Base-by-base conservation (phyloP, 35 echinoderm and acorn worm genomes). In the Eucidaris tribuloides region DNA sequence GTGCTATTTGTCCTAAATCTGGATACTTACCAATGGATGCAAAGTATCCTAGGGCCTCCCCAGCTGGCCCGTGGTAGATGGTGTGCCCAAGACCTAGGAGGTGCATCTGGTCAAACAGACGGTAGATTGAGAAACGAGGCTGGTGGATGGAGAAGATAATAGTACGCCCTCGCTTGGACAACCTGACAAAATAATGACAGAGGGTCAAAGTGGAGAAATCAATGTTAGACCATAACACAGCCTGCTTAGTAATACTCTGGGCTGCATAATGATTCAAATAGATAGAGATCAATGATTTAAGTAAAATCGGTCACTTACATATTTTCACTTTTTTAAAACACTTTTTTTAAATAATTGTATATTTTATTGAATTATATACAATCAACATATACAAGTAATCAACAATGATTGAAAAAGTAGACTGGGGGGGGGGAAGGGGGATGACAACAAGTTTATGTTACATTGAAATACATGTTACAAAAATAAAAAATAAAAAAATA, bases 101-200 rank as follows among this genome's bases (percentile, higher is more conserved):
- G 71, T 96, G 93, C 40, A 96, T 44, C 37, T 78, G 83, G 48
- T 96, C 93, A 84, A 96, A 96, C 18, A 96, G 79, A 13, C 88
- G 62, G 46, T 85, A 96, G 74, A 96, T 96, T 7, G 83, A 81
- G 60, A 79, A 96, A 14, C 93, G 77, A 19, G 93, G 93, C 58
- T 96, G 93, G 46, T 96, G 93, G 49, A 96, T 96, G 0, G 93
- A 96, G 49, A 96, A 91, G 32, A 96, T 87, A 56, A 96, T 84
- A 24, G 88, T 91, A 9, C 93, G 88, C 25, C 93, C 93, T 58
- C 83, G 79, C 58, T 60, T 90, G 3, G 94, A 84, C 45, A 97
- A 81, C 15, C 94, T 92, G 20, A 4, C 29, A 20, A 42, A 11
- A 3, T 79, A 81, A 29, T 25, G 35, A 58, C 23, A 40, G 0